These are phyloP conservation scores for Notarius lentiginosus DNA, from an alignment of 2,113 vertebrate genomes.

Conservation along the genomic window DNA sequence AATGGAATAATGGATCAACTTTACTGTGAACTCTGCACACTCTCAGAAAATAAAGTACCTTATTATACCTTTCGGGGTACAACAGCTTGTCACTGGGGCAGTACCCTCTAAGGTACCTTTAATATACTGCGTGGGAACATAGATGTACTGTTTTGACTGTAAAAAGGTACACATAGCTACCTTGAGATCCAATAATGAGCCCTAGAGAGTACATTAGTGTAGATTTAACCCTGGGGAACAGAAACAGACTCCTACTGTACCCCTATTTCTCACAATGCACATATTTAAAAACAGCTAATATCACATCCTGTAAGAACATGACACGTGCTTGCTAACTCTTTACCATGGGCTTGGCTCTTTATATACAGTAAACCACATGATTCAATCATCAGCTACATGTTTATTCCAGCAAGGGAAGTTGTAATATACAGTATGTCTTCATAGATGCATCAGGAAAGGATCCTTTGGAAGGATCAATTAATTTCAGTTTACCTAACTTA, in stretches of 20 bases:
- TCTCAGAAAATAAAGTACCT: too few relatives aligned
- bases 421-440: not conserved
- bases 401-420: not conserved
- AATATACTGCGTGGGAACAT: too few relatives aligned
- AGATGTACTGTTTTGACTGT: too few relatives aligned
- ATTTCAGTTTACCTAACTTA: not conserved
- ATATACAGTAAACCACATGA: not conserved
- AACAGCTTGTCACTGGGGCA: too few relatives aligned
- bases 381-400: conserved; percentile 1
- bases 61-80: too few relatives aligned
- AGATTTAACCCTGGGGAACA: too few relatives aligned
- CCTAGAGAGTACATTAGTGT: too few relatives aligned
- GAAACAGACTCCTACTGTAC: too few relatives aligned
- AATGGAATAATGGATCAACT: not conserved
- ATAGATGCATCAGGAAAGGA: not conserved
- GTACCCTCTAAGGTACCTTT: too few relatives aligned
- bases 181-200: too few relatives aligned
- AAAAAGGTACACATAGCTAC: too few relatives aligned
- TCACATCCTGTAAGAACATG: conserved; percentile 2
- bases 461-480: not conserved
- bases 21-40: not conserved
- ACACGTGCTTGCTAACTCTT: not conserved
- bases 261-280: too few relatives aligned
- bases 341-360: not conserved
- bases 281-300: not conserved